phyloP scores from a whole-genome alignment of 2,797 vertebrate genomes.

The Lutra lutra region DNA sequence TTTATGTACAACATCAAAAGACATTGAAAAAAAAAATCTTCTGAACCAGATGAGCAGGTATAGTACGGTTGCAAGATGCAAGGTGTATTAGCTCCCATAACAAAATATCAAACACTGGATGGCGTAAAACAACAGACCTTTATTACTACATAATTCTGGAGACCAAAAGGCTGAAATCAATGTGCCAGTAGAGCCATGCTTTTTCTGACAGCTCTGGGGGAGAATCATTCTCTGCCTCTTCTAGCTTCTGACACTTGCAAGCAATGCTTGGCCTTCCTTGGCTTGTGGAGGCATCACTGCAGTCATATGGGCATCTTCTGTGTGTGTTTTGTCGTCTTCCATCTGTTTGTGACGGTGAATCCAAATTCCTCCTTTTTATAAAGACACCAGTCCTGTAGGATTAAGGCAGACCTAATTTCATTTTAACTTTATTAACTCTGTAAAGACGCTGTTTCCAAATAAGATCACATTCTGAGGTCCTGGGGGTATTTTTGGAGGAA shows the following conservation, averaged over 20 bases:
- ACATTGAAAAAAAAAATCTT: background rate
- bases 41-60: background rate
- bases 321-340: background rate
- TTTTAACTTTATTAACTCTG: background rate
- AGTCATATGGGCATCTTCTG: background rate
- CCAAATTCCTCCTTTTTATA: background rate
- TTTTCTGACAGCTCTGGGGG: background rate
- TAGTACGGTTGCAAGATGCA: background rate
- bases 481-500: background rate
- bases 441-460: background rate
- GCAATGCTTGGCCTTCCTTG: background rate
- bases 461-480: background rate
- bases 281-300: no score
- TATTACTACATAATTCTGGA: background rate
- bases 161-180: background rate
- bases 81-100: background rate
- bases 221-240: background rate
- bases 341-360: background rate
- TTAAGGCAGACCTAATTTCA: background rate
- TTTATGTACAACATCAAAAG: background rate
- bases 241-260: background rate
- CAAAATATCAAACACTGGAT: background rate
- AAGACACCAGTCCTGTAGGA: background rate
- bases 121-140: background rate
- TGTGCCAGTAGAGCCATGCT: accelerated